Conservation (phyloP, 2,113 vertebrate species). For the Aviceda subcristata region DNA sequence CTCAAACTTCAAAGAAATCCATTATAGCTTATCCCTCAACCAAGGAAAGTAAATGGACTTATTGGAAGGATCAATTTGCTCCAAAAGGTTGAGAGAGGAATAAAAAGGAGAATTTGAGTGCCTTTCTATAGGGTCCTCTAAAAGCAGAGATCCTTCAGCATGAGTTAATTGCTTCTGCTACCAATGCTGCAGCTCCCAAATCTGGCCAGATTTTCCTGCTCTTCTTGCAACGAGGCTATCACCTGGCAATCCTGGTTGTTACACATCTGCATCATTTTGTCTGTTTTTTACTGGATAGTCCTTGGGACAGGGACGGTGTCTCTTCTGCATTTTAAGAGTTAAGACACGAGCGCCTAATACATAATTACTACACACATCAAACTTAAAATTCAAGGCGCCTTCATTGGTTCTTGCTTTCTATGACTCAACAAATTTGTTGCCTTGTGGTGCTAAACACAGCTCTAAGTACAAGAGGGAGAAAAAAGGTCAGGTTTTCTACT, state of each 20-base stretch:
- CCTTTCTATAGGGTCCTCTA: background rate
- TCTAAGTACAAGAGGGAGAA: background rate
- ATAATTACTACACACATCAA: background rate
- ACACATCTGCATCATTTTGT: background rate
- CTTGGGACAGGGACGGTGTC: background rate
- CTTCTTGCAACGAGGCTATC: background rate
- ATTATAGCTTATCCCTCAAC: background rate
- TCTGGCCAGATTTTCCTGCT: background rate
- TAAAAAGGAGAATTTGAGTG: background rate
- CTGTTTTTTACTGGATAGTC: background rate
- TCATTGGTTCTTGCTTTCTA: constrained; percentile 1
- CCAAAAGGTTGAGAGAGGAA: background rate
- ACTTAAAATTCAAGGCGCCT: constrained; percentile 8
- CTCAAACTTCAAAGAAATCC: background rate
- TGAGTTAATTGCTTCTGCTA: background rate
- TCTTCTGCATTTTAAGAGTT: background rate
- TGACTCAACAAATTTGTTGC: constrained; percentile 54
- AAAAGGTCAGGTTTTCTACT: background rate
- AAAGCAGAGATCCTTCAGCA: background rate
- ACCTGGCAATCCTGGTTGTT: background rate
- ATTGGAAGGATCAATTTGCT: background rate
- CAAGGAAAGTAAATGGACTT: background rate
- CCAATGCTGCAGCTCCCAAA: background rate
- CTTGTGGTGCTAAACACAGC: background rate
- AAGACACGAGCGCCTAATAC: accelerated